Evolutionary conservation across 2,797 vertebrate species (phyloP).

Genomic region (Pseudochirops cupreus): DNA sequence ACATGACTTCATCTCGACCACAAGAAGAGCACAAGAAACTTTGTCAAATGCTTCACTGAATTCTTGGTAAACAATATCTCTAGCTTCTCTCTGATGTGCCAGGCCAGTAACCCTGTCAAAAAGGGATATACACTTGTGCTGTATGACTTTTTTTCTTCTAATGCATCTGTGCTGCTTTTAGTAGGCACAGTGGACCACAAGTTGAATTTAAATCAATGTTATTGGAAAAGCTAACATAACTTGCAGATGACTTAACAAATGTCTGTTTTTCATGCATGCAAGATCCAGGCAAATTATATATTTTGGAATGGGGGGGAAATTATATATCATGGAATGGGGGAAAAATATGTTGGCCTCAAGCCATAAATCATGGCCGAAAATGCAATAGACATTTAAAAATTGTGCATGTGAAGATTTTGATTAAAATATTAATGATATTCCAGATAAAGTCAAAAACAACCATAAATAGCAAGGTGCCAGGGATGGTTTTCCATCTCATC

Average conservation of each 20-base stretch:
- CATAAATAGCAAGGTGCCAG: neutral
- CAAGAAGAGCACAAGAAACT: neutral
- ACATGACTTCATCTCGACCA: neutral
- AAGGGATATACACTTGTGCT: neutral
- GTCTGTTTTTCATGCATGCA: neutral
- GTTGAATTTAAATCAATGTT: neutral
- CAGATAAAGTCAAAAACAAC: neutral
- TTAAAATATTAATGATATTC: neutral
- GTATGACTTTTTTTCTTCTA: neutral
- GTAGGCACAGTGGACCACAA: neutral
- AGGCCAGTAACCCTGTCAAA: conserved; percentile 1
- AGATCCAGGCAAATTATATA: neutral
- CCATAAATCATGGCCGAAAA: neutral
- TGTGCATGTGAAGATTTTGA: neutral
- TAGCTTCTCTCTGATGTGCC: neutral
- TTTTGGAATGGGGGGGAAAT: neutral
- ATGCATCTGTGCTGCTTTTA: neutral
- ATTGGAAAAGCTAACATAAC: neutral
- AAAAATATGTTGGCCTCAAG: neutral
- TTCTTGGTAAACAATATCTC: neutral
- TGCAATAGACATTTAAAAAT: neutral
- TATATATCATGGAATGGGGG: neutral
- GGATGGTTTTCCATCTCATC: neutral
- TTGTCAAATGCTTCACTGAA: conserved; percentile 5
- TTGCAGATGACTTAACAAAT: neutral